Conservation (phyloP, 2,113 vertebrate species). For the Crotophaga sulcirostris region DNA sequence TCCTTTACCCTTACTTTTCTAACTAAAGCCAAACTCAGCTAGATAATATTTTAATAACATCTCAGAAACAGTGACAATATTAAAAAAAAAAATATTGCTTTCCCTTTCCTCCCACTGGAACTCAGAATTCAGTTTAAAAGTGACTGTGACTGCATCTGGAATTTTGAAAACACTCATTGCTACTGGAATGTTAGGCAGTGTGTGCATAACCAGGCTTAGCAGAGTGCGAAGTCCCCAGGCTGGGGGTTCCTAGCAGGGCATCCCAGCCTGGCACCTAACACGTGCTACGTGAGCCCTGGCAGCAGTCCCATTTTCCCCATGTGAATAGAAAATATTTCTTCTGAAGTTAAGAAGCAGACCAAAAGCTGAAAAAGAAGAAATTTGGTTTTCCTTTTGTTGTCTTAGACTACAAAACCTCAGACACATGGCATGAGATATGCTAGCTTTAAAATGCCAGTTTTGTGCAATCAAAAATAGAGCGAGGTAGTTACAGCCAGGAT, state of each 20-base stretch:
- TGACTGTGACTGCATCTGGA: not conserved
- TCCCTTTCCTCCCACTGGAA: not conserved
- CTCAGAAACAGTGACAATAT: not conserved
- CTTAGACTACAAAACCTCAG: not conserved
- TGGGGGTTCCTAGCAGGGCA: not conserved
- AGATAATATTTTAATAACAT: not conserved
- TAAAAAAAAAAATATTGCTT: not conserved
- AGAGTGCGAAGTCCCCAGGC: accelerated
- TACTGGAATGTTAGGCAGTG: not conserved
- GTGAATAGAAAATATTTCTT: not conserved
- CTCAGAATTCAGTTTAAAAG: not conserved
- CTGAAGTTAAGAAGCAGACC: not conserved
- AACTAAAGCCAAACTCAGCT: not conserved
- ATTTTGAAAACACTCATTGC: not conserved
- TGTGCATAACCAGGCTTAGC: not conserved
- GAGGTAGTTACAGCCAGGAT: not conserved
- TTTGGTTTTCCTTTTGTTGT: not conserved
- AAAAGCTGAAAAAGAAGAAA: not conserved
- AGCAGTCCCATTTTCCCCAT: not conserved
- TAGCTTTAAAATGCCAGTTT: not conserved
- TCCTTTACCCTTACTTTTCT: not conserved
- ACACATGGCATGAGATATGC: accelerated
- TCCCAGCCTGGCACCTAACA: accelerated
- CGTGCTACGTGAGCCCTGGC: not conserved
- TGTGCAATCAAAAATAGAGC: not conserved